Conservation (phyloP, 2,113 vertebrate genomes). For the Cephalopterus ornatus region DNA sequence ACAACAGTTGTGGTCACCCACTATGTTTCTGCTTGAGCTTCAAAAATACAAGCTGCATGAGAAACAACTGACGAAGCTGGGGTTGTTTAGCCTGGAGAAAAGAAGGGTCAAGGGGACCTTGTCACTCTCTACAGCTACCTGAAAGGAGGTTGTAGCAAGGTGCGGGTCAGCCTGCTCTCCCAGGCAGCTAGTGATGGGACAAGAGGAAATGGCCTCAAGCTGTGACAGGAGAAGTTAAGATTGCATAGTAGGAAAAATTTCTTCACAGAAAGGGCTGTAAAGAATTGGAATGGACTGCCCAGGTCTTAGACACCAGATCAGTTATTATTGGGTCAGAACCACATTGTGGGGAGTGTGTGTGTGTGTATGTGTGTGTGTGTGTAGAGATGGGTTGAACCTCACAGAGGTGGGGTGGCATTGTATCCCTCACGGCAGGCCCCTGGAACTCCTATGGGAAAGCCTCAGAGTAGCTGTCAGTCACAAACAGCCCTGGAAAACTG, state of each 20-base stretch:
- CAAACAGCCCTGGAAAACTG: no score
- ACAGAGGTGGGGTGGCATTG: no score
- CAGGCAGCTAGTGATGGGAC: not conserved
- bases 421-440: no score
- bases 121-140: not conserved
- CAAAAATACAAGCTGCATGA: not conserved
- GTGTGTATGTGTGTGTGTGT: no score
- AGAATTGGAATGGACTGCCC: not conserved
- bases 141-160: not conserved
- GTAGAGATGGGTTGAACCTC: no score
- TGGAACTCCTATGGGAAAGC: no score
- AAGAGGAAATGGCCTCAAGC: not conserved
- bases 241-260: not conserved
- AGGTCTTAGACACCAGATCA: no score
- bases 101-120: not conserved
- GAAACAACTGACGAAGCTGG: not conserved
- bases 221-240: not conserved
- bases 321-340: no score
- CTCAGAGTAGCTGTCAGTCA: no score
- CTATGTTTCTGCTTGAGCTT: not conserved
- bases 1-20: not conserved
- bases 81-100: not conserved
- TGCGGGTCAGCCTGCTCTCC: not conserved
- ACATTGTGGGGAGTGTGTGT: no score
- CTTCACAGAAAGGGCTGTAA: not conserved